Evolutionary conservation across 2,888 invertebrate genomes (phyloP).

Genomic region (Amphipoea oculea): DNA sequence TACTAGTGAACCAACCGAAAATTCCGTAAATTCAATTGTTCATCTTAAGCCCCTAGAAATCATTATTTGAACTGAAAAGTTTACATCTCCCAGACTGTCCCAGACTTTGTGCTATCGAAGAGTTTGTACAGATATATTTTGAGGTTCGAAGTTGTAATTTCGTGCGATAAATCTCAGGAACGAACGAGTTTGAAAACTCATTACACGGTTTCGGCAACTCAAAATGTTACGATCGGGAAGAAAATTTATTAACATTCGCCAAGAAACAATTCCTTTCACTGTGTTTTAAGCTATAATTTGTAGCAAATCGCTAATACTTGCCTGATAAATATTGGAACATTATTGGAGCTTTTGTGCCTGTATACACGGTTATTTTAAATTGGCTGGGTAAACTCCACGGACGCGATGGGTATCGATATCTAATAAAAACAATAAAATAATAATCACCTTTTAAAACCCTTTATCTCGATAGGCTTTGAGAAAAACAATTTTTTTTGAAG

Average conservation of each 20-base stretch:
- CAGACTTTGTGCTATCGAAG: conserved; percentile 53
- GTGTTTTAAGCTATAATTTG: conserved; percentile 38
- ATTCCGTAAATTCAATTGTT: not conserved
- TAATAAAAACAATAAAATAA: too few relatives aligned
- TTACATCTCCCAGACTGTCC: conserved; percentile 29
- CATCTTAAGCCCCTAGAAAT: conserved; percentile 3
- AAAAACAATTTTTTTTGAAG: too few relatives aligned
- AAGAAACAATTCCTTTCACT: conserved; percentile 60
- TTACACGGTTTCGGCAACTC: conserved; percentile 67
- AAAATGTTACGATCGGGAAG: conserved; percentile 66
- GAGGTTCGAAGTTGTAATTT: conserved; percentile 61
- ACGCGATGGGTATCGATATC: too few relatives aligned
- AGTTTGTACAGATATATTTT: conserved; percentile 63
- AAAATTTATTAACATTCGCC: conserved; percentile 65
- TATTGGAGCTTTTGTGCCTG: not conserved
- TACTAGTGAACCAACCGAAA: not conserved
- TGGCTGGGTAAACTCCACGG: too few relatives aligned
- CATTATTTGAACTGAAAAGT: conserved; percentile 54
- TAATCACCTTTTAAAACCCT: too few relatives aligned
- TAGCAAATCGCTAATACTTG: conserved; percentile 18
- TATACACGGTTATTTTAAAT: too few relatives aligned
- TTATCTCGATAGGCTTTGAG: too few relatives aligned
- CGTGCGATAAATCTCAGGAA: conserved; percentile 60
- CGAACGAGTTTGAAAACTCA: conserved; percentile 71
- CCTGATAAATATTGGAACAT: conserved; percentile 13